Evolutionary conservation across 2,888 invertebrate genomes (phyloP), one percentile per base, ranked within the genome.

Genomic region (Drosophila austrosaltans): DNA sequence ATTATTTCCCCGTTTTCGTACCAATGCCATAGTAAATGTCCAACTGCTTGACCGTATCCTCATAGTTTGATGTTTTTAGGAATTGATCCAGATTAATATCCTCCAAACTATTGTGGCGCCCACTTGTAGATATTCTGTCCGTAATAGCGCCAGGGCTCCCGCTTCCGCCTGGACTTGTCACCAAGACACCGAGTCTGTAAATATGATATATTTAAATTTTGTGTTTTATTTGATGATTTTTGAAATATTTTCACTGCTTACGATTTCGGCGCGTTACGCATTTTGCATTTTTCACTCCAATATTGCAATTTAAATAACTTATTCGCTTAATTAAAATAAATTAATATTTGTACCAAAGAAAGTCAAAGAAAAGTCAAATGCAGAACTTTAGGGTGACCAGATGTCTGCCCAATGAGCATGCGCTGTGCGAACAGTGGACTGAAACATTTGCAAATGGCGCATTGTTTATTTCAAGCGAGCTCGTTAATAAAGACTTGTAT

Each of bases 21-120:
- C 98, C 97, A 87, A 97, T 96, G 86, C 97, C 97, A 95, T 98
- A 98, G 92, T 97, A 98, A 87, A 97, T 96, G 93, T 98, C 98
- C 71, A 98, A 93, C 91, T 98, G 97, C 77, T 96, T 94, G 0
- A 98, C 96, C 5, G 97, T 97, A 83, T 97, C 97, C 92, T 97
- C 97, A 93, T 98, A 98, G 90, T 97, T 97, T 8, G 95, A 95
- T 62, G 96, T 95, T 93, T 96, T 96, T 42, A 96, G 92, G 91
- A 95, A 96, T 91, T 96, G 96, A 89, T 97, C 96, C 58, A 96
- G 93, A 92, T 96, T 95, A 69, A 96, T 94, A 79, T 97, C 97
- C 86, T 97, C 96, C 79, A 96, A 93, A 87, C 95, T 95, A 59
- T 94, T 94, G 91, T 95, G 95, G 28, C 91, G 83, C 30, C 83